Conservation (phyloP, 2,888 invertebrate genomes). For the Prosapia bicincta region DNA sequence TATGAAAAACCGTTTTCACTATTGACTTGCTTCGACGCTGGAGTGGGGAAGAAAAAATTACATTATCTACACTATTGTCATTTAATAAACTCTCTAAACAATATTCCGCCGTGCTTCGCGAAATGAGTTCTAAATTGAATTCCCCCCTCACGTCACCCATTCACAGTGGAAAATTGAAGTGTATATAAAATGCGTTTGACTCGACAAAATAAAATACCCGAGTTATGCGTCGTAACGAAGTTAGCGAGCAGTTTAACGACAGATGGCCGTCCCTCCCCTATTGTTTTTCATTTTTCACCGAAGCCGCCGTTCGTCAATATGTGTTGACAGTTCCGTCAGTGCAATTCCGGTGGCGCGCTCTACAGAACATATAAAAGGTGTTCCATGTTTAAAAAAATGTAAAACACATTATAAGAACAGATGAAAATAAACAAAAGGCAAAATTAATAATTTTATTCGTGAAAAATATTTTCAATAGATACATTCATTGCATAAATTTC, state of each 20-base stretch:
- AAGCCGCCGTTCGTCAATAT: background rate
- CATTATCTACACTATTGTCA: slow-evolving; percentile 36
- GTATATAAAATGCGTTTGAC: slow-evolving; percentile 2
- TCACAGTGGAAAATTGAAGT: background rate
- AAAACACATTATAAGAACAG: too few relatives aligned
- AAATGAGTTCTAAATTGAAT: slow-evolving; percentile 41
- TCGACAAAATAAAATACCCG: background rate
- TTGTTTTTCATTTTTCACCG: background rate
- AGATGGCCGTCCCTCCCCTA: background rate
- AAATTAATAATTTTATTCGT: too few relatives aligned
- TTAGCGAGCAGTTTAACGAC: background rate
- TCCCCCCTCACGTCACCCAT: slow-evolving; percentile 10
- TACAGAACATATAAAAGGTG: too few relatives aligned
- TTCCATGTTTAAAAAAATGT: too few relatives aligned
- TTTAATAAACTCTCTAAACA: slow-evolving; percentile 36
- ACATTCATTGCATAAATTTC: too few relatives aligned
- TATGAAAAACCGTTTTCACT: slow-evolving; percentile 5
- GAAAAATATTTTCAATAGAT: too few relatives aligned
- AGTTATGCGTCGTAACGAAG: background rate
- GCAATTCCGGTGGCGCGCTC: too few relatives aligned
- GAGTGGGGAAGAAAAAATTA: slow-evolving; percentile 17
- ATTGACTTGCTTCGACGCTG: background rate
- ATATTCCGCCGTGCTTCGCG: slow-evolving; percentile 34
- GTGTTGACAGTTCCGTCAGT: background rate
- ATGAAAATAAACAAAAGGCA: too few relatives aligned